Evolutionary conservation across 2,888 invertebrate species (phyloP).

Genomic region (Spisula subtruncata): DNA sequence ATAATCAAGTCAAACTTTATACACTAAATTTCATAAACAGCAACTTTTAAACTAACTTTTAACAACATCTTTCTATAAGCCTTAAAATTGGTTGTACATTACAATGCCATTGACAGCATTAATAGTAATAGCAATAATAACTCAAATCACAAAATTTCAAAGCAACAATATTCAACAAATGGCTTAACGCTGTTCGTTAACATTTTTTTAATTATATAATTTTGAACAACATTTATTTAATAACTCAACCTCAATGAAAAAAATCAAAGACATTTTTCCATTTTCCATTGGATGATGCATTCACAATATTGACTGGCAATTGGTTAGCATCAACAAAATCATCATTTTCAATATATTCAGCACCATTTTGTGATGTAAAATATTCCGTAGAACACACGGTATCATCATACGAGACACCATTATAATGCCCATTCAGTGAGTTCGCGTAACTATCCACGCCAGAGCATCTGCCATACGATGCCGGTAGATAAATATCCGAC

Average conservation of each 20-base stretch:
- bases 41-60: no score
- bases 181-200: no score
- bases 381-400: not conserved
- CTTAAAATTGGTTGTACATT: no score
- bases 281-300: not conserved
- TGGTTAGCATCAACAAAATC: not conserved
- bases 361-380: conserved; percentile 18
- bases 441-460: not conserved
- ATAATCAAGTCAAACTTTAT: no score
- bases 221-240: not conserved
- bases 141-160: no score
- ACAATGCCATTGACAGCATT: no score
- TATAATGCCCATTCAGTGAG: conserved; percentile 19
- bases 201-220: no score
- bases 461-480: not conserved
- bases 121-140: no score
- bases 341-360: not conserved
- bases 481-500: conserved; percentile 11
- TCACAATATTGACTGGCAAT: not conserved
- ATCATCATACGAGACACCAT: conserved; percentile 14
- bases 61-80: no score
- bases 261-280: conserved; percentile 38
- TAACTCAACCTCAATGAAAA: not conserved
- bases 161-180: not conserved
- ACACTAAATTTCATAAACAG: no score